Evolutionary conservation across 2,113 vertebrate species (phyloP).

Genomic region (Clarias batrachus): DNA sequence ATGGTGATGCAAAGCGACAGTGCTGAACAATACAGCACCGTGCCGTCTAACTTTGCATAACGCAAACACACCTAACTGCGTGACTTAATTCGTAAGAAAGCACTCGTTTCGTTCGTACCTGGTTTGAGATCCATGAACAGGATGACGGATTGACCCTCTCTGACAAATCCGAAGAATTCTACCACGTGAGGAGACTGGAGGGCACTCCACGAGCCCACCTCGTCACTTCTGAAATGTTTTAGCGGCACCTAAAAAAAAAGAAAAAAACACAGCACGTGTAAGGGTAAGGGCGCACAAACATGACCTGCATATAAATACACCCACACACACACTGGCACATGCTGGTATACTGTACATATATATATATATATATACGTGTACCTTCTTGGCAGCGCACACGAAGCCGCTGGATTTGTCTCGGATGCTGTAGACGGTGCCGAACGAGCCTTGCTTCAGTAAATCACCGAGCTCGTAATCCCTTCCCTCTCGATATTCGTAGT

Average conservation of each 20-base stretch:
- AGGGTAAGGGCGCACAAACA: not conserved
- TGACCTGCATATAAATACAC: not conserved
- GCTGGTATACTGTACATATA: no score
- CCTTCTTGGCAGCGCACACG: slow-evolving; percentile 91
- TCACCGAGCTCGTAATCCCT: slow-evolving; percentile 78
- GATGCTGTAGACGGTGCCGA: slow-evolving; percentile 87
- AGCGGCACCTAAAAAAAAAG: slow-evolving; percentile 74
- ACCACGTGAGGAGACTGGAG: slow-evolving; percentile 83
- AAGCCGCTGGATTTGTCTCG: slow-evolving; percentile 87
- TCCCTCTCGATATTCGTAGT: slow-evolving; percentile 89
- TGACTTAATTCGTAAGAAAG: not conserved
- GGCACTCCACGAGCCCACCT: slow-evolving; percentile 86
- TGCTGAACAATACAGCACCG: no score
- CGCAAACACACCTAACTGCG: not conserved
- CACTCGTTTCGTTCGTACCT: slow-evolving; percentile 69
- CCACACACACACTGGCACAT: not conserved
- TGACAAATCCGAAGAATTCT: slow-evolving; percentile 89
- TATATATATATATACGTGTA: slow-evolving; percentile 55
- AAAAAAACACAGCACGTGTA: not conserved
- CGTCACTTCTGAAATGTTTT: slow-evolving; percentile 84
- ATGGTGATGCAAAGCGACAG: no score
- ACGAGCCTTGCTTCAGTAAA: slow-evolving; percentile 86
- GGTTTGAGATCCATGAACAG: slow-evolving; percentile 92
- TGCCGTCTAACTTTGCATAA: not conserved
- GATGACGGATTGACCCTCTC: slow-evolving; percentile 84